phyloP scores from a whole-genome alignment of 35 echinoderm and acorn worm genomes.

The Apostichopus parvimensis region DNA sequence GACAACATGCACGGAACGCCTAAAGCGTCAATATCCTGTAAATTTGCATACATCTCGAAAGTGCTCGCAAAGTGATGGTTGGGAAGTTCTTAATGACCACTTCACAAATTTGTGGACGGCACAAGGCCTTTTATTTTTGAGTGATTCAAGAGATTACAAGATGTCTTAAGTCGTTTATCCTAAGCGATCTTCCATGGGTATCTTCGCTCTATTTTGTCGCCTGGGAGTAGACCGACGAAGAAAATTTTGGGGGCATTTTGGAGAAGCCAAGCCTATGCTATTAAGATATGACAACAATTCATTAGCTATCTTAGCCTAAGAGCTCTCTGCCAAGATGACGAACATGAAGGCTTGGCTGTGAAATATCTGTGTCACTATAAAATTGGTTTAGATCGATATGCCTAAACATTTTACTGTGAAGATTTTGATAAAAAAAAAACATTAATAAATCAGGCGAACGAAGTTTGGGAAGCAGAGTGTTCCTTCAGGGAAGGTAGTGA shows the following conservation, averaged over 20 bases:
- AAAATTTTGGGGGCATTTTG: not conserved
- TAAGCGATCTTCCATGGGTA: not conserved
- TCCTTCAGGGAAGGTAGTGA: too few relatives aligned
- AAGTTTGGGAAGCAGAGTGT: too few relatives aligned
- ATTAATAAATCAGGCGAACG: too few relatives aligned
- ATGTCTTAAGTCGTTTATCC: conserved; percentile 31
- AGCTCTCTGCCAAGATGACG: not conserved
- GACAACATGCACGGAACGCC: conserved; percentile 15
- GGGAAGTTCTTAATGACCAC: conserved; percentile 33
- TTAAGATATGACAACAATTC: not conserved
- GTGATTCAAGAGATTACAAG: not conserved
- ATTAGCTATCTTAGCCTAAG: not conserved
- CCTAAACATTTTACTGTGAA: not conserved
- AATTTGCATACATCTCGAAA: conserved; percentile 31
- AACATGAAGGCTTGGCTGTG: not conserved
- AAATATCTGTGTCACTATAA: not conserved
- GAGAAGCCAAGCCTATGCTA: not conserved
- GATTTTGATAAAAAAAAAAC: not conserved
- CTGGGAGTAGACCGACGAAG: not conserved
- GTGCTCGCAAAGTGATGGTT: conserved; percentile 15
- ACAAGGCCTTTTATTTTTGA: conserved; percentile 25
- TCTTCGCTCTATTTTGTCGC: not conserved
- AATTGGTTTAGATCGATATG: not conserved
- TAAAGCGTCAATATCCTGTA: conserved; percentile 40
- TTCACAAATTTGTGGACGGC: conserved; percentile 10